Base-by-base conservation (phyloP, 2,797 vertebrate genomes). In the Cetoscarus ocellatus region DNA sequence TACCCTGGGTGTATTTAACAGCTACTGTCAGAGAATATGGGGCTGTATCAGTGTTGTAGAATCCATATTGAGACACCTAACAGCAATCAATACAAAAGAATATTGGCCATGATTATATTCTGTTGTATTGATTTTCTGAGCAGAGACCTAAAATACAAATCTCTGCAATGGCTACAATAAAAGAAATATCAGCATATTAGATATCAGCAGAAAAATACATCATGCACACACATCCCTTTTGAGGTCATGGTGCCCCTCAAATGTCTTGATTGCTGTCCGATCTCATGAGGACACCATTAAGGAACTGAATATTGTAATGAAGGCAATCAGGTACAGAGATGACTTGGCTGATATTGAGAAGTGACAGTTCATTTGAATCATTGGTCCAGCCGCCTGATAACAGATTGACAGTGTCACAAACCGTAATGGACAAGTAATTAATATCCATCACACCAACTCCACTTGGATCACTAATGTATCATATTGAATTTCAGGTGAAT, bases 351-450 rank as follows among this genome's bases (percentile, higher is more conserved):
- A 88, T 88, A 85, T 80, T 84, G 85, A 87, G 74, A 85, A 75
- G 87, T 88, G 90, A 92, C 90, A 90, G 88, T 75, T 93, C 71
- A 92, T 93, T 92, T 83, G 77, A 90, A 75, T 86, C 86, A 88
- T 57, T 83, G 83, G 80, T 70, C 75, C 70, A 83, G 87, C 75
- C 69, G 77, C 77, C 83, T 86, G 88, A 90, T 87, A 87, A 86
- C 90, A 92, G 91, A 92, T 87, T 92, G 91, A 91, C 90, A 79
- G 83, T 89, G 88, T 87, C 86, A 81, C 83, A 90, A 85, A 90
- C 75, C 36, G 61, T 86, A 90, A 92, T 85, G 83, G 89, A 89
- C 91, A 86, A 88, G 77, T 85, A 91, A 93, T 94, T 92, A 91
- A 91, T 90, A 92, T 90, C 72, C 64, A 86, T 86, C 61, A 66